Evolutionary conservation across 2,888 invertebrate genomes (phyloP), one percentile per base, ranked within the genome.

Genomic region (Pollenia griseotomentosa): DNA sequence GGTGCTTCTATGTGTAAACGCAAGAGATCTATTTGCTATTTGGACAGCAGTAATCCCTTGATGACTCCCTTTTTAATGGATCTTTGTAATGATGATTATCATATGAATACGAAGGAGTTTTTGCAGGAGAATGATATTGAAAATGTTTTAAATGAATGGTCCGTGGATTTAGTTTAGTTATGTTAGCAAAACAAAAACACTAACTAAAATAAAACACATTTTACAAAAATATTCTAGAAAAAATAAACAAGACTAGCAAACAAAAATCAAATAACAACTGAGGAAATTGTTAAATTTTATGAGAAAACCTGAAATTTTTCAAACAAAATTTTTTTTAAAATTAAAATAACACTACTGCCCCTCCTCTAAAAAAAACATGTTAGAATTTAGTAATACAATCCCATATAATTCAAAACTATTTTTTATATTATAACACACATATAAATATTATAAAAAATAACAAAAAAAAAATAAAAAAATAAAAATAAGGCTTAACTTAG

Each of bases 81-180:
- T 23, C 88, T 93, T 57, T 92, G 92, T 90, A 91, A 91, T 82
- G 91, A 92, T 78, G 92, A 93, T 83, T 93, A 93, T 88, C 90
- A 90, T 70, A 92, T 93, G 91, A 90, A 86, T 83, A 90, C 90
- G 57, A 89, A 88, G 19, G 89, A 88, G 53, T 90, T 90, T 88
- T 68, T 91, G 23, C 90, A 88, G 65, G 90, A 90, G 42, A 92
- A 89, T 74, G 92, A 92, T 74, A 89, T 93, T 70, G 92, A 92
- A 16, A 89, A 91, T 81, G 92, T 91, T 46, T 89, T 93, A 10
- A 90, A 89, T 88, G 90, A 89, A 44, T 91, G 91, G 91, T 85
- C 86, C 8, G 83, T 68, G n/a, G 89, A 90, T 33, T 89, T 92
- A 83, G 87, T 88, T 87, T 90, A 90, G 87, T 61, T 33, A 33